phyloP scores from a whole-genome alignment of 2,113 vertebrate species.

The Myodes glareolus region DNA sequence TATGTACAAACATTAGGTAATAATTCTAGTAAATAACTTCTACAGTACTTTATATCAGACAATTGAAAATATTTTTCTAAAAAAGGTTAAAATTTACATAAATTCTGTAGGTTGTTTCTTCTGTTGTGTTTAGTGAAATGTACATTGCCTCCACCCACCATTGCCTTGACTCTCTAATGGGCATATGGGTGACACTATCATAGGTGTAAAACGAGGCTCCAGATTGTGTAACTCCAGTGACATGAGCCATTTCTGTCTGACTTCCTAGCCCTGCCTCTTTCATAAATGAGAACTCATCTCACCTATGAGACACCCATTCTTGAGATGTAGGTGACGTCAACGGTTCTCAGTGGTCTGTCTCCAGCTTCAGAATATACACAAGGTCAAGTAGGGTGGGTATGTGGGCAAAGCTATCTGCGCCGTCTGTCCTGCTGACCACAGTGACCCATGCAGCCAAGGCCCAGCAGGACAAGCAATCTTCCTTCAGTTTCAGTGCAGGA shows the following conservation, averaged over 20 bases:
- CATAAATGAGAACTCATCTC: not conserved
- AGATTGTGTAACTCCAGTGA: not conserved
- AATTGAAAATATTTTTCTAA: conserved; percentile 1
- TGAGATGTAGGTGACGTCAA: not conserved
- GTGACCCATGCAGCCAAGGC: not conserved
- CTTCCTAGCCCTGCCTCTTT: not conserved
- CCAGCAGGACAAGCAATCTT: not conserved
- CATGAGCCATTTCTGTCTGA: not conserved
- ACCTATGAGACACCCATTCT: not conserved
- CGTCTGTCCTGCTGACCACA: not conserved
- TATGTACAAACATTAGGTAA: not conserved
- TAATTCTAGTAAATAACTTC: not conserved
- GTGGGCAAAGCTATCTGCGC: not conserved
- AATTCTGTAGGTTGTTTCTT: not conserved
- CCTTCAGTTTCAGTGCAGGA: not conserved
- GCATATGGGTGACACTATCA: not conserved
- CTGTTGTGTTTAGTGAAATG: not conserved
- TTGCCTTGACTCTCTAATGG: not conserved
- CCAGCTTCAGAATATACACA: not conserved
- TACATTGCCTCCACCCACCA: not conserved
- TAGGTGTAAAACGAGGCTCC: not conserved
- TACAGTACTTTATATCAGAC: not conserved
- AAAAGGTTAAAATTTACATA: not conserved
- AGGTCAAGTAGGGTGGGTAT: not conserved
- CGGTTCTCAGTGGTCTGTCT: too few relatives aligned